A percentile compares a stretch with the other conserved stretches of the same genome.
phyloP scores from a whole-genome alignment of 2,888 invertebrate species.

The Leuctra nigra region DNA sequence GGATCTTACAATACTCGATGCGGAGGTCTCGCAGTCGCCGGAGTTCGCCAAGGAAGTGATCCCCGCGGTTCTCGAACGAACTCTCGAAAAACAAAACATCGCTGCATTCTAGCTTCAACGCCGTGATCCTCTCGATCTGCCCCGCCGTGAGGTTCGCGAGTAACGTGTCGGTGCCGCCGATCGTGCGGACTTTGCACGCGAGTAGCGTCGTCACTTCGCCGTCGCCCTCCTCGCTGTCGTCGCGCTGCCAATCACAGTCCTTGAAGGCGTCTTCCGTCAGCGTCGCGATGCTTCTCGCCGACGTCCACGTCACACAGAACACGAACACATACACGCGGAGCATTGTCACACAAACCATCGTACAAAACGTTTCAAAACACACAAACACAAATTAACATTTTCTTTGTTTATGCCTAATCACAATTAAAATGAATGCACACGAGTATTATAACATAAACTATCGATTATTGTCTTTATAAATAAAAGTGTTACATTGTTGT shows the following conservation, averaged over 20 bases:
- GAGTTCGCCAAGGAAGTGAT: slow-evolving; percentile 53
- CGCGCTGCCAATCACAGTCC: slow-evolving; percentile 62
- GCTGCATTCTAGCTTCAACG: slow-evolving; percentile 64
- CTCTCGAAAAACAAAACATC: slow-evolving; percentile 69
- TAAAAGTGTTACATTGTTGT: no score
- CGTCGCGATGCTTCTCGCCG: slow-evolving; percentile 23
- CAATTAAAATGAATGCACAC: no score
- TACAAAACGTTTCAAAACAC: slow-evolving; percentile 5
- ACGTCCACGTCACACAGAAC: slow-evolving; percentile 19
- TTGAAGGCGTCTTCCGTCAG: slow-evolving; percentile 53
- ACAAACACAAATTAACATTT: not conserved
- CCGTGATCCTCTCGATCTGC: slow-evolving; percentile 61
- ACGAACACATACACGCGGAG: slow-evolving; percentile 30
- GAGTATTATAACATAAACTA: no score
- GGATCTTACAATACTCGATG: slow-evolving; percentile 71
- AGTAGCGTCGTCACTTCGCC: slow-evolving; percentile 19
- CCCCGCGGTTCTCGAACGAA: slow-evolving; percentile 44
- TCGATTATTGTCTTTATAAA: no score
- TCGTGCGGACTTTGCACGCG: slow-evolving; percentile 62
- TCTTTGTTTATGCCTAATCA: no score
- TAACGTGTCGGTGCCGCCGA: slow-evolving; percentile 60
- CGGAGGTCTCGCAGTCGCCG: slow-evolving; percentile 59
- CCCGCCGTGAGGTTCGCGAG: slow-evolving; percentile 61
- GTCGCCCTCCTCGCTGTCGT: slow-evolving; percentile 27
- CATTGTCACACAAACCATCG: not conserved